phyloP scores from a whole-genome alignment of 2,113 vertebrate species.

The Planiliza haematocheilus region DNA sequence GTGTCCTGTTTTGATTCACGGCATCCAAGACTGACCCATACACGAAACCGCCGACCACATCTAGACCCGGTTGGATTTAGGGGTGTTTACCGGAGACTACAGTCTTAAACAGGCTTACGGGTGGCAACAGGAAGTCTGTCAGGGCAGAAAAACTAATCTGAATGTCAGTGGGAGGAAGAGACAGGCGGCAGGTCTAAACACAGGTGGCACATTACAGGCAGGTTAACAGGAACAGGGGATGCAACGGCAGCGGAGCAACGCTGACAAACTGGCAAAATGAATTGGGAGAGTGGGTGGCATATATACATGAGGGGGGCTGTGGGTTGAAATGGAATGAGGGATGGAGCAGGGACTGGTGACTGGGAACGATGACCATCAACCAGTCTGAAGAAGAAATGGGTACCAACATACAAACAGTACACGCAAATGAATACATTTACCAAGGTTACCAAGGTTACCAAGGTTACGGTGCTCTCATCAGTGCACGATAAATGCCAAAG shows the following conservation, averaged over 20 bases:
- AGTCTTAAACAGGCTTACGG: not conserved
- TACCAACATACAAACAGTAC: too few relatives aligned
- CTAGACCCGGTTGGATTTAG: not conserved
- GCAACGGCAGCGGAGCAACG: not conserved
- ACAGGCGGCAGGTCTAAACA: not conserved
- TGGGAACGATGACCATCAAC: not conserved
- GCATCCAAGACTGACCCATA: not conserved
- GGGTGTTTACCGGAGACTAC: too few relatives aligned
- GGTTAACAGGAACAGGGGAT: constrained; percentile 4
- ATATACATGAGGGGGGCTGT: not conserved
- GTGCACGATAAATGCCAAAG: too few relatives aligned
- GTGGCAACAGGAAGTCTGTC: not conserved
- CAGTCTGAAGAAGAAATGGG: too few relatives aligned
- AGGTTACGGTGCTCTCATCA: too few relatives aligned
- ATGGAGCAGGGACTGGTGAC: not conserved
- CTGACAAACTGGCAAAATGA: not conserved
- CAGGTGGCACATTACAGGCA: constrained; percentile 19
- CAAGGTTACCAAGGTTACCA: too few relatives aligned
- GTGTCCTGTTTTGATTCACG: too few relatives aligned
- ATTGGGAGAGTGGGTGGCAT: not conserved
- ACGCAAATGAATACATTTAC: too few relatives aligned
- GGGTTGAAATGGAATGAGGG: not conserved
- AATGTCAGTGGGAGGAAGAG: not conserved
- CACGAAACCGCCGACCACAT: too few relatives aligned
- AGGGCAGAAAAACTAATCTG: not conserved